Base-by-base conservation (phyloP, 2,888 invertebrate genomes). In the Byasa hedistus region DNA sequence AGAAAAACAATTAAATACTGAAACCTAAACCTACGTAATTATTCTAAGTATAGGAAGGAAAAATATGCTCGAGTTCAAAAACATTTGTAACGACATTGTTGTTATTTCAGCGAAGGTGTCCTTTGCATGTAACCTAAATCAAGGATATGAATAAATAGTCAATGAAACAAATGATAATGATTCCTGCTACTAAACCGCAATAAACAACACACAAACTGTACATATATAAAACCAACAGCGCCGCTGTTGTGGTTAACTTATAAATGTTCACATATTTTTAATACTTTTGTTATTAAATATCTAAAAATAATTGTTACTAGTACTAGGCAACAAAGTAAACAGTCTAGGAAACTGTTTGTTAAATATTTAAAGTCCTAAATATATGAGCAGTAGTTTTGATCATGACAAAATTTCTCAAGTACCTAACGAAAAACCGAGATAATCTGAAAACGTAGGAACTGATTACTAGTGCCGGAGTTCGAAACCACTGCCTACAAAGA, bases 171-270 rank as follows among this genome's bases (percentile, higher is more conserved):
- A 59, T 27, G 55, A 4, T 61, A 39, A 39, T 8, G 32, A 57
- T 66, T 62, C 66, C 54, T 55, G 22, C 19, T 57, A 66, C 22
- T 62, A 52, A 58, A 66, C 66, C 66, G 58, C 66, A 66, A 57
- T 39, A 55, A 44, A 55, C 17, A 59, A 19, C 27, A 61, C n/a
- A 48, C 48, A 48, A 19, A n/a, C 2, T 24, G 55, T 22, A 15
- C 19, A 24, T 24, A n/a, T 19, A 24, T 15, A 8, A n/a, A 48
- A n/a, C 48, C n/a, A n/a, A n/a, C 5, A n/a, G n/a, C 7, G 12
- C 10, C 36, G 12, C 19, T n/a, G 4, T 48, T 48, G 48, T 48
- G 48, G 48, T 48, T 48, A 48, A 48, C 0, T 39, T 19, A 48
- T 48, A 48, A n/a, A n/a, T 48, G 4, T 48, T 48, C 48, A n/a